Conservation (phyloP, 2,888 invertebrate genomes). For the Ophioninae sp. region DNA sequence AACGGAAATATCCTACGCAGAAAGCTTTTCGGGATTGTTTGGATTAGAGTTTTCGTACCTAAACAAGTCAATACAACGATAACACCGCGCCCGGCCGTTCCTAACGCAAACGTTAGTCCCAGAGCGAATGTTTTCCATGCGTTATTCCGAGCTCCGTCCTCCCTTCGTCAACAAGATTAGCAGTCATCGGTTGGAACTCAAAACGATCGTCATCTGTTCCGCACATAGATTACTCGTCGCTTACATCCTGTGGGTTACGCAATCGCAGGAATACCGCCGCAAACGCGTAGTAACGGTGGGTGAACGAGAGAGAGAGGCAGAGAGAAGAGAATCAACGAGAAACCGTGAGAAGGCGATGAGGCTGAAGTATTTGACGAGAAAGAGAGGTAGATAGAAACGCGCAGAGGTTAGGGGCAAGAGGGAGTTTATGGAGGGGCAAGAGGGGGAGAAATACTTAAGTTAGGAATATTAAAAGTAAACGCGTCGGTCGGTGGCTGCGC, state of each 20-base stretch:
- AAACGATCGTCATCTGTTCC: neutral
- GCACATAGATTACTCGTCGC: neutral
- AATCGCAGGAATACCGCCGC: neutral
- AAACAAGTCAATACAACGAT: neutral
- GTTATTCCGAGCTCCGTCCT: neutral
- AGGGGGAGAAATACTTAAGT: conserved; percentile 56
- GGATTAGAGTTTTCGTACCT: neutral
- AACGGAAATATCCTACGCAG: neutral
- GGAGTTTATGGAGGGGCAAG: conserved; percentile 6
- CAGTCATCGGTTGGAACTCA: neutral
- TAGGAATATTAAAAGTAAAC: conserved; percentile 62
- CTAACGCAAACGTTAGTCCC: neutral
- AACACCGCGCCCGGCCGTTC: neutral
- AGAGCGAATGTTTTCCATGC: neutral
- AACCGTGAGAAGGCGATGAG: neutral
- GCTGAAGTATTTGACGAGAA: conserved; percentile 9
- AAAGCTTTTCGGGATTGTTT: neutral
- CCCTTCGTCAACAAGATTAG: neutral
- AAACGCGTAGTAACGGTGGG: neutral
- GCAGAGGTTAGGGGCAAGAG: conserved; percentile 22
- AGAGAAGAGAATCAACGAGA: neutral
- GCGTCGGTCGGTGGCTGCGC: conserved; percentile 60
- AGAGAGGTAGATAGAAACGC: conserved; percentile 46
- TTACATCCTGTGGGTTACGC: neutral
- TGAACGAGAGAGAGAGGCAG: neutral